phyloP scores from a whole-genome alignment of 92 coral and sea anemone species.

The Pocillopora meandrina region DNA sequence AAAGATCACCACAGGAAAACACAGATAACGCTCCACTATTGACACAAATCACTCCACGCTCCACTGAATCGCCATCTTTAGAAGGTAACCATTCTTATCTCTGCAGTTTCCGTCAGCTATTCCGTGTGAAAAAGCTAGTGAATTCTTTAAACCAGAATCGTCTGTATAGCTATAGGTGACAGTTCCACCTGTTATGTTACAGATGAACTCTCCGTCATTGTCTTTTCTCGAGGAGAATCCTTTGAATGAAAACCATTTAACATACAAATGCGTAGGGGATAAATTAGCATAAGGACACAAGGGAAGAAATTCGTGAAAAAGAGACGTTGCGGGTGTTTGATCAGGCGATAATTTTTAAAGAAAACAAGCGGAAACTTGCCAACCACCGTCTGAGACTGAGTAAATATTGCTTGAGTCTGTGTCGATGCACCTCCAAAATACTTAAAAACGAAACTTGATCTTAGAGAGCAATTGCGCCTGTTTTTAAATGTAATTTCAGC shows the following conservation, averaged over 20 bases:
- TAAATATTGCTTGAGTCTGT: conserved; percentile 16
- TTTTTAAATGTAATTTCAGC: background rate
- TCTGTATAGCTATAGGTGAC: conserved; percentile 6
- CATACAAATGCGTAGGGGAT: background rate
- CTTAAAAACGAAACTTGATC: background rate
- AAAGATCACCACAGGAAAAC: background rate
- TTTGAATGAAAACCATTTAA: background rate
- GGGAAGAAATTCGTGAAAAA: background rate
- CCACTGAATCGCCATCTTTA: background rate
- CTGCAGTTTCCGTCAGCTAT: conserved; percentile 18
- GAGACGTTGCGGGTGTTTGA: background rate
- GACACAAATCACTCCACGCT: background rate
- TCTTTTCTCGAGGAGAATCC: background rate
- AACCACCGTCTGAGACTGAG: background rate
- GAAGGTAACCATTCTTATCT: conserved; percentile 36
- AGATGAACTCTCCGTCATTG: background rate
- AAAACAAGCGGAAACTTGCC: background rate
- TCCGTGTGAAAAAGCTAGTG: background rate
- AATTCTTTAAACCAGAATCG: conserved; percentile 4
- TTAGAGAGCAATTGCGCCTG: background rate
- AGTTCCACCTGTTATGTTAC: conserved; percentile 21
- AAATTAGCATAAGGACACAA: background rate
- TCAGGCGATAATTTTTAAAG: background rate
- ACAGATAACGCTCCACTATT: background rate
- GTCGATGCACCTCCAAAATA: conserved; percentile 10